A percentile compares a stretch with the other conserved stretches of the same genome.
phyloP scores from a whole-genome alignment of 2,113 vertebrate genomes.

The Syngnathus scovelli region DNA sequence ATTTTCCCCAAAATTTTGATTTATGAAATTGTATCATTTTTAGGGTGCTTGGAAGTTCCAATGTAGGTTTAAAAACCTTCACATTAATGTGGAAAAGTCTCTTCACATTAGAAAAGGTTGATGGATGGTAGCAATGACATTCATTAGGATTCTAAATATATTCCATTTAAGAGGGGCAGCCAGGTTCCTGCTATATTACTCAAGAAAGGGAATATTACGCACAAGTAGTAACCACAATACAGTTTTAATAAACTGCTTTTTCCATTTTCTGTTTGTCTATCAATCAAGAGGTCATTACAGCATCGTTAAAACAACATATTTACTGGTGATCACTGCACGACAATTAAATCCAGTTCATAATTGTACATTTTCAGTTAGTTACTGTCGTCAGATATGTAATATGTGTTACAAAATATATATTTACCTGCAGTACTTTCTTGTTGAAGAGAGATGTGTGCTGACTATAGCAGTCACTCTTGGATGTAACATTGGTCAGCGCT shows the following conservation, averaged over 20 bases:
- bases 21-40: background rate
- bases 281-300: background rate
- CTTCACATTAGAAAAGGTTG: background rate
- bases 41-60: background rate
- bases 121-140: background rate
- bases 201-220: background rate
- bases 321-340: background rate
- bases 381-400: no score
- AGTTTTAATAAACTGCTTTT: background rate
- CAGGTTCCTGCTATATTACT: background rate
- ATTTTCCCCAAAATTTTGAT: background rate
- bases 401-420: background rate
- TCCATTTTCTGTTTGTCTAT: background rate
- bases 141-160: background rate
- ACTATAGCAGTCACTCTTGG: slow-evolving; percentile 57
- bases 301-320: background rate
- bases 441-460: slow-evolving; percentile 66
- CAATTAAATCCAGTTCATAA: background rate
- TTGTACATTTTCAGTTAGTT: background rate
- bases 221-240: background rate
- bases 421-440: slow-evolving; percentile 69
- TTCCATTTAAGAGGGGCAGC: background rate
- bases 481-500: slow-evolving; percentile 12
- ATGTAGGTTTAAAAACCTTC: background rate
- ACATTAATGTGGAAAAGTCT: background rate